A percentile compares a stretch with the other conserved stretches of the same genome.
Conservation (phyloP, 2,113 vertebrate genomes). For the Barbus barbus region DNA sequence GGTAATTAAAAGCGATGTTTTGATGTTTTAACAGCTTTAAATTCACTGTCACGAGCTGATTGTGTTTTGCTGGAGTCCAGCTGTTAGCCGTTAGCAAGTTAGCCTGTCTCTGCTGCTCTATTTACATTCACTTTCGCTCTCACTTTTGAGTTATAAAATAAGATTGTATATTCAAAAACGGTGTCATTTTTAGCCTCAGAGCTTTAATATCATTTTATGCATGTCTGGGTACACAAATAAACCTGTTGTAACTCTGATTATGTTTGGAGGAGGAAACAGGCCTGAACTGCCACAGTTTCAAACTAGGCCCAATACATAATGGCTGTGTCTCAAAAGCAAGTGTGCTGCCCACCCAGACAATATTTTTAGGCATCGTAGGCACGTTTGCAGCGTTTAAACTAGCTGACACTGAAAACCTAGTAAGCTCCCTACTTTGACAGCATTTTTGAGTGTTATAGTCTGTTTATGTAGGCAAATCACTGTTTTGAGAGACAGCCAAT, state of each 20-base stretch:
- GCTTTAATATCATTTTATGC: background rate
- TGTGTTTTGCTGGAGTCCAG: conserved; percentile 41
- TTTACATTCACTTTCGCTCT: conserved; percentile 42
- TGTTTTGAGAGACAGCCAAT: conserved; percentile 1
- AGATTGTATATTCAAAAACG: background rate
- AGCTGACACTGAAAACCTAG: background rate
- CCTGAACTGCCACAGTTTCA: conserved; percentile 30
- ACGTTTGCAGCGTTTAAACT: conserved; percentile 8
- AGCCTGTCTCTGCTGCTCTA: conserved; percentile 26
- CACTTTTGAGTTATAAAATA: background rate
- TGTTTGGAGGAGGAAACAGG: conserved; percentile 34
- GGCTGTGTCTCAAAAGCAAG: conserved; percentile 19
- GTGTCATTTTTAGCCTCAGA: background rate
- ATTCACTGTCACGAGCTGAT: conserved; percentile 28
- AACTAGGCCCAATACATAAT: conserved; percentile 41
- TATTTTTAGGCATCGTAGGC: conserved; percentile 8
- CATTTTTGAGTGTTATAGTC: background rate
- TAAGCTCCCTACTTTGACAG: background rate
- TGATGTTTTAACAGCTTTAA: background rate
- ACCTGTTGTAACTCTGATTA: background rate
- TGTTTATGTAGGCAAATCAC: background rate
- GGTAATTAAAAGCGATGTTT: background rate
- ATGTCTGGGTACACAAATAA: background rate
- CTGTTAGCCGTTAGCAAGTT: conserved; percentile 43
- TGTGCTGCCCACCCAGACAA: conserved; percentile 19